Conservation (phyloP, 2,113 vertebrate species). For the Chaenocephalus aceratus region DNA sequence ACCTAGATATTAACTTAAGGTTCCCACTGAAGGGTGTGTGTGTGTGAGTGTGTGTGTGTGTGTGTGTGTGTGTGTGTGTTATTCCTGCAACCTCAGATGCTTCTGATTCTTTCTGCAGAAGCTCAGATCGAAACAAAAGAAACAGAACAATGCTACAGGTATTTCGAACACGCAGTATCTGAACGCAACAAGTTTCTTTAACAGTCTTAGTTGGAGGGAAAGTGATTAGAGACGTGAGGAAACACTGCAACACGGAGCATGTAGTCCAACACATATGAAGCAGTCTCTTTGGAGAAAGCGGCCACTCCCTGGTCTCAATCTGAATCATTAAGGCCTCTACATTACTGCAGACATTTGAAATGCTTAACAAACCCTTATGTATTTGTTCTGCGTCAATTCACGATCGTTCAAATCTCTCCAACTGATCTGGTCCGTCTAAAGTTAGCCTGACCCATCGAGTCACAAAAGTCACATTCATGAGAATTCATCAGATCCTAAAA, state of each 20-base stretch:
- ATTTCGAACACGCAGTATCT: neutral
- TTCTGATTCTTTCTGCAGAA: slow-evolving; percentile 36
- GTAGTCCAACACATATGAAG: too few species aligned
- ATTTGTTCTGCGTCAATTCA: too few species aligned
- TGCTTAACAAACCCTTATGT: too few species aligned
- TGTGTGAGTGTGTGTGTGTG: neutral
- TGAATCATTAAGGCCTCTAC: too few species aligned
- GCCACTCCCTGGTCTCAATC: too few species aligned
- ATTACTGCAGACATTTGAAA: neutral
- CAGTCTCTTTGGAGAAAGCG: too few species aligned
- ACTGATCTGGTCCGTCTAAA: too few species aligned
- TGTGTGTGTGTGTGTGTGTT: slow-evolving; percentile 1
- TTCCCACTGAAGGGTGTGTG: neutral
- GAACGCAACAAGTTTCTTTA: neutral
- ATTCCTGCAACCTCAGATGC: slow-evolving; percentile 8
- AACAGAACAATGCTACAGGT: neutral
- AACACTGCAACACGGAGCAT: neutral
- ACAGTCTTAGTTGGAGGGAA: neutral
- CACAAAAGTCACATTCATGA: too few species aligned
- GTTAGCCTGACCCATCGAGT: too few species aligned
- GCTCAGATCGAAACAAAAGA: slow-evolving; percentile 21
- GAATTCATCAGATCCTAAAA: too few species aligned
- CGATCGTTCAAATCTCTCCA: too few species aligned
- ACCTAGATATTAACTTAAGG: neutral
- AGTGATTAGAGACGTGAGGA: neutral